Evolutionary conservation across 2,888 invertebrate genomes (phyloP).

Genomic region (Drosophila parthenogenetica): DNA sequence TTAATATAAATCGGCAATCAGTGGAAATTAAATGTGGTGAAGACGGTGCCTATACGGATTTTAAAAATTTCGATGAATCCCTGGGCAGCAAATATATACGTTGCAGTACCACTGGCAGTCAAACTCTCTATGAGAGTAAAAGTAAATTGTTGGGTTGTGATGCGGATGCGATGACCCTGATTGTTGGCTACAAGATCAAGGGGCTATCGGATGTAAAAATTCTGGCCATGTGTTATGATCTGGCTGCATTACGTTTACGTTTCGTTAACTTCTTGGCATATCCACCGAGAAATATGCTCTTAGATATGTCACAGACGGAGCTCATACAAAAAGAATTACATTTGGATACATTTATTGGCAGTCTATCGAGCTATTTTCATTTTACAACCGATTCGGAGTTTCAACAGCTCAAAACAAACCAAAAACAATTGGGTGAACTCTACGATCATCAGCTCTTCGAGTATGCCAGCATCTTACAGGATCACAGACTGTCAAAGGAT

Average conservation of each 20-base stretch:
- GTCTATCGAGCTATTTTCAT: conserved; percentile 26
- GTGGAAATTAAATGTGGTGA: conserved; percentile 14
- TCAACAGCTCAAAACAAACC: background rate
- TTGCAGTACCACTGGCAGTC: conserved; percentile 4
- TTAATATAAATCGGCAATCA: background rate
- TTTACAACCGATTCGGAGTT: conserved; percentile 18
- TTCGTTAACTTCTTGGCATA: conserved; percentile 41
- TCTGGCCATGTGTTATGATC: conserved; percentile 47
- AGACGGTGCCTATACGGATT: conserved; percentile 10
- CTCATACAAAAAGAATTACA: conserved; percentile 24
- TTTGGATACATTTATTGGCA: conserved; percentile 32
- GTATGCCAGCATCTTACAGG: conserved; percentile 42
- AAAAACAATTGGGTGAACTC: conserved; percentile 20
- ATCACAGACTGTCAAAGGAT: conserved; percentile 4
- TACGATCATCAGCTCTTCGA: conserved; percentile 25
- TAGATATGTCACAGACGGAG: background rate
- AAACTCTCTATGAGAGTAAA: conserved; percentile 42
- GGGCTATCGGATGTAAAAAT: conserved; percentile 26
- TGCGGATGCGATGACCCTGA: conserved; percentile 34
- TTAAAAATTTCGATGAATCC: background rate
- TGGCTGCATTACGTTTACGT: conserved; percentile 14
- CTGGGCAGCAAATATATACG: rapidly evolving
- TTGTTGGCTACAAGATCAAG: conserved; percentile 33
- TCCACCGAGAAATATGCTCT: conserved; percentile 19
- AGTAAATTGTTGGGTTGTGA: conserved; percentile 35